phyloP scores from a whole-genome alignment of 2,113 vertebrate genomes.

The Morone saxatilis region DNA sequence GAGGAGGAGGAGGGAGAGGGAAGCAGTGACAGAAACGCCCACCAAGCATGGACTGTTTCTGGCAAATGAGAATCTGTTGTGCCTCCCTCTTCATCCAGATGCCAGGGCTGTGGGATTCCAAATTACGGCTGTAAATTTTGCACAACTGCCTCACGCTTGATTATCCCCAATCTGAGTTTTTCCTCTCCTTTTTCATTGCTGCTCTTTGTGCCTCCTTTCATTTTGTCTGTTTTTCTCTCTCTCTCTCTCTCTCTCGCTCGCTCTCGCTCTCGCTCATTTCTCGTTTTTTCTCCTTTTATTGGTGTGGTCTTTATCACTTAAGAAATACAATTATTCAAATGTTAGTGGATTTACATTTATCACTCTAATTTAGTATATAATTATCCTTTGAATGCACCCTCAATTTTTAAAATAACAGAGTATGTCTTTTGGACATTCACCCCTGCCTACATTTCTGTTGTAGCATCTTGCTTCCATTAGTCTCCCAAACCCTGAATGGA shows the following conservation, averaged over 20 bases:
- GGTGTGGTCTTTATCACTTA: neutral
- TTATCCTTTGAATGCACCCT: conserved; percentile 12
- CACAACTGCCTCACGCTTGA: conserved; percentile 78
- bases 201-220: conserved; percentile 52
- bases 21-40: conserved; percentile 50
- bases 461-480: conserved; percentile 1
- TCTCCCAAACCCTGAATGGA: conserved; percentile 7
- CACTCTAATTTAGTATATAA: conserved; percentile 1
- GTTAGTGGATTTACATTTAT: neutral
- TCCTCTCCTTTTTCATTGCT: conserved; percentile 50
- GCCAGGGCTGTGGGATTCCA: conserved; percentile 69
- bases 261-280: conserved; percentile 25
- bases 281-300: conserved; percentile 2
- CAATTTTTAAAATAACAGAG: neutral
- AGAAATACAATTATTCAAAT: neutral
- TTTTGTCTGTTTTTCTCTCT: conserved; percentile 58
- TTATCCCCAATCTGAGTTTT: conserved; percentile 74
- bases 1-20: neutral
- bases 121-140: conserved; percentile 80
- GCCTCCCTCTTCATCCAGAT: conserved; percentile 69
- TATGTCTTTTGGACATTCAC: neutral
- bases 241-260: conserved; percentile 19
- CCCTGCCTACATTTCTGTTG: conserved; percentile 3
- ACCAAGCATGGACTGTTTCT: conserved; percentile 69
- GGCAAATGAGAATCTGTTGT: conserved; percentile 78